Evolutionary conservation across 2,797 vertebrate genomes (phyloP), one percentile per base, ranked within the genome.

Genomic region (Oceanodroma leucorhoa): DNA sequence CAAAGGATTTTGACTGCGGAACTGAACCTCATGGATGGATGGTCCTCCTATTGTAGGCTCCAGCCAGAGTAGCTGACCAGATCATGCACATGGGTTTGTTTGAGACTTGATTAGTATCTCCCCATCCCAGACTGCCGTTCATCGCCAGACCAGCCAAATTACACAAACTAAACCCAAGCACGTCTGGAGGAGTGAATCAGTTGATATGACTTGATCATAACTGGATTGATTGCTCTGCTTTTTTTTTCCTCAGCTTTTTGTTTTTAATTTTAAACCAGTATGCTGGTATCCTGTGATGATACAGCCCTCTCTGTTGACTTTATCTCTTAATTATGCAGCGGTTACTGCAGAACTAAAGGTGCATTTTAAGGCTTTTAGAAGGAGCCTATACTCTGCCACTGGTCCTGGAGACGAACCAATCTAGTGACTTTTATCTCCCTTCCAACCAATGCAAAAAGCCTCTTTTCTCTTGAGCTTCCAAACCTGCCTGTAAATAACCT

Each of bases 401-500:
- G 36, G 80, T 85, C 76, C 43, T 58, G 83, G 70, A 69, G 46
- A 75, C 32, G 71, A 89, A 70, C 70, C 21, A 43, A 73, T 46
- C 51, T 77, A 55, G 17, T 19, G 26, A 38, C 58, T 79, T 94
- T 86, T 41, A 81, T 81, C 51, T 96, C 64, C 60, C 53, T 88
- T 64, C 58, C 62, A 75, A 62, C 62, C 69, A 66, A 26, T 11
- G 54, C 67, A 85, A 57, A 82, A 89, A 62, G 0, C 5, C 32
- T 51, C 43, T 91, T 87, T 89, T 64, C 50, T 64, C 38, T 58
- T 18, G 38, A 76, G 23, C 32, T 88, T 72, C 85, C 57, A 73
- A 82, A 58, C 62, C n/a, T 62, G 36, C 71, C 50, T 43, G 72
- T 80, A 80, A 96, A 90, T 34, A 87, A 90, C 79, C 62, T 64